A percentile compares a stretch with the other conserved stretches of the same genome.
These are phyloP conservation scores for Beris chalybata DNA, from an alignment of 2,888 invertebrate species.

Conservation along the genomic window DNA sequence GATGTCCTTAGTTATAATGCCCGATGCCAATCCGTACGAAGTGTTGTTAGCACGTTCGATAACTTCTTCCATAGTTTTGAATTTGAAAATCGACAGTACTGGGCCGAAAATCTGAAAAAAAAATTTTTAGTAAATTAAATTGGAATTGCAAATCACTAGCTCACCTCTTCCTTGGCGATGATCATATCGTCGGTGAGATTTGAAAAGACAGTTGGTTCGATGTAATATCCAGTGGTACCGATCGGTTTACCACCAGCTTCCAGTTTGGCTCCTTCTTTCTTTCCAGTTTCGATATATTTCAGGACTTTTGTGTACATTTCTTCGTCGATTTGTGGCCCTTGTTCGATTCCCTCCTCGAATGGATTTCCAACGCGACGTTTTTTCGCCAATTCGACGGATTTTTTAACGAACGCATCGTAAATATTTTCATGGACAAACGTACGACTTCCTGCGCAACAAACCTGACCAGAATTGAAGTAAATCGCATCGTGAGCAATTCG, in stretches of 20 bases:
- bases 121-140: background rate
- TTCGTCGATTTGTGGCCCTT: slow-evolving; percentile 83
- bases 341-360: slow-evolving; percentile 66
- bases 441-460: slow-evolving; percentile 83
- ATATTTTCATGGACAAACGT: slow-evolving; percentile 87
- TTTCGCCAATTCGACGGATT: slow-evolving; percentile 69
- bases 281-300: slow-evolving; percentile 73
- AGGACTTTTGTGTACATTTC: slow-evolving; percentile 77
- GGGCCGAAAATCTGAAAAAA: slow-evolving; percentile 80
- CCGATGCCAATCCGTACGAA: slow-evolving; percentile 79
- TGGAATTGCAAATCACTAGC: slow-evolving; percentile 53
- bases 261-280: slow-evolving; percentile 76
- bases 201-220: slow-evolving; percentile 79
- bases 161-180: slow-evolving; percentile 75
- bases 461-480: slow-evolving; percentile 77
- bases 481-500: slow-evolving; percentile 67
- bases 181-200: slow-evolving; percentile 75
- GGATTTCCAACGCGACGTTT: slow-evolving; percentile 80
- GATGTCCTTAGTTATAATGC: slow-evolving; percentile 77
- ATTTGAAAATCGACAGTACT: slow-evolving; percentile 83
- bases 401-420: slow-evolving; percentile 81
- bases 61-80: slow-evolving; percentile 70
- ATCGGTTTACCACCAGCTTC: slow-evolving; percentile 72
- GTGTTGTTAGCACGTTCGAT: slow-evolving; percentile 81
- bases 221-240: slow-evolving; percentile 72